Evolutionary conservation across 2,113 vertebrate species (phyloP).

Genomic region (Paedocypris sp.): DNA sequence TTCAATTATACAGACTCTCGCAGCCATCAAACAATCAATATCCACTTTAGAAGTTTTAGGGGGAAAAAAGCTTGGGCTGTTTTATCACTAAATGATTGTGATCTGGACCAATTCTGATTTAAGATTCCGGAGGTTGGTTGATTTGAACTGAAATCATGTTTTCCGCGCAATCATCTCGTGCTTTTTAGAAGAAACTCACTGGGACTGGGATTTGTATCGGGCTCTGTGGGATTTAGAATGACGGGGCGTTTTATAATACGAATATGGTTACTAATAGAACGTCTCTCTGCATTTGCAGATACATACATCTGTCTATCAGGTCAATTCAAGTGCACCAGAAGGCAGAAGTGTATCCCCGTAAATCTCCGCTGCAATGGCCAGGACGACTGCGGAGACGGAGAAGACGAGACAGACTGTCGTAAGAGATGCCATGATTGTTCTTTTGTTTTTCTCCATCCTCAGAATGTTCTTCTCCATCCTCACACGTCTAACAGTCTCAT

Average conservation of each 20-base stretch:
- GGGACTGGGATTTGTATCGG: background rate
- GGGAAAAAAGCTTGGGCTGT: conserved; percentile 12
- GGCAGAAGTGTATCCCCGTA: conserved; percentile 89
- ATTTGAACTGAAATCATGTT: conserved; percentile 4
- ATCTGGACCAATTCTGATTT: conserved; percentile 11
- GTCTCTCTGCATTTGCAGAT: conserved; percentile 58
- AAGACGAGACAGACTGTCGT: conserved; percentile 96
- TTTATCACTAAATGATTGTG: conserved; percentile 12
- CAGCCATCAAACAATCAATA: conserved; percentile 23
- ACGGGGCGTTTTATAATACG: background rate
- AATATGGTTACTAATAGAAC: background rate
- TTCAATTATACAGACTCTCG: conserved; percentile 21
- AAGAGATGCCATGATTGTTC: conserved; percentile 48
- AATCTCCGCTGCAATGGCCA: conserved; percentile 95
- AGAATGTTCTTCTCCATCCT: too few relatives aligned
- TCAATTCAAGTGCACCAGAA: conserved; percentile 92
- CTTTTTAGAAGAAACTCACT: background rate
- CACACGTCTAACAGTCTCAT: too few relatives aligned
- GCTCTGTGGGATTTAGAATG: background rate
- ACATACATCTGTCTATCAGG: conserved; percentile 91
- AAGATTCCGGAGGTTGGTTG: conserved; percentile 8
- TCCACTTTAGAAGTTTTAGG: conserved; percentile 23
- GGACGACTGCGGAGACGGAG: conserved; percentile 89
- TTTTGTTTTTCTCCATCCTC: too few relatives aligned
- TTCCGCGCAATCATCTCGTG: background rate